A percentile compares a stretch with the other conserved stretches of the same genome.
phyloP scores from a whole-genome alignment of 2,797 vertebrate species.

The Echiichthys vipera region DNA sequence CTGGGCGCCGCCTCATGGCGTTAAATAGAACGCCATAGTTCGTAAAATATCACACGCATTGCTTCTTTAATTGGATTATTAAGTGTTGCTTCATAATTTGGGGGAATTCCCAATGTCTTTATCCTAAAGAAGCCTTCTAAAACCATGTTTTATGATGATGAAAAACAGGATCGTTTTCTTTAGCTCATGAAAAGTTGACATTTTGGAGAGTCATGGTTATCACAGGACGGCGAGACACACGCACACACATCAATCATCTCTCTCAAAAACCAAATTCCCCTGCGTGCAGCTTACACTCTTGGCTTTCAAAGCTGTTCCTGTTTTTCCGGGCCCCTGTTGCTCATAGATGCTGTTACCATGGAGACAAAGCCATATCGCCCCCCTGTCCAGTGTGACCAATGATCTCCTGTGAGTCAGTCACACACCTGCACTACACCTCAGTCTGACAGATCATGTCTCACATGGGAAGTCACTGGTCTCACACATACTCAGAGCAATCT shows the following conservation, averaged over 20 bases:
- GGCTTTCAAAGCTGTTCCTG: conserved; percentile 17
- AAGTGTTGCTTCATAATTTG: background rate
- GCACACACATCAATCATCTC: conserved; percentile 1
- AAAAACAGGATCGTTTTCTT: background rate
- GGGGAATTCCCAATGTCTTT: background rate
- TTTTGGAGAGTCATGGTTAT: conserved; percentile 6
- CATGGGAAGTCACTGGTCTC: conserved; percentile 55
- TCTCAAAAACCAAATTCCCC: conserved; percentile 17
- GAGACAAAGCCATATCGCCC: conserved; percentile 39
- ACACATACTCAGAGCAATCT: conserved; percentile 51
- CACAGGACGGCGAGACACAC: background rate
- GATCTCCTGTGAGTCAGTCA: conserved; percentile 70
- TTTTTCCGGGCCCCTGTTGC: conserved; percentile 31
- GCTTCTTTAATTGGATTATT: background rate
- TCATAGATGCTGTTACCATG: conserved; percentile 54
- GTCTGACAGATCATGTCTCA: conserved; percentile 61
- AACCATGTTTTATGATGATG: background rate
- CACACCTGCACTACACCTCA: conserved; percentile 50
- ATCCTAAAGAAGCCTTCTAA: background rate
- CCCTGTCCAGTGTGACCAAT: conserved; percentile 43
- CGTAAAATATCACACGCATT: no score
- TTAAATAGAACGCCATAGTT: no score
- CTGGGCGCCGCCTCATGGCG: no score
- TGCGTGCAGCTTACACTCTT: background rate
- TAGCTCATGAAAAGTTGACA: background rate